These are phyloP conservation scores for Drosophila truncata DNA, from an alignment of 1,140 invertebrate genomes.

Conservation along the genomic window DNA sequence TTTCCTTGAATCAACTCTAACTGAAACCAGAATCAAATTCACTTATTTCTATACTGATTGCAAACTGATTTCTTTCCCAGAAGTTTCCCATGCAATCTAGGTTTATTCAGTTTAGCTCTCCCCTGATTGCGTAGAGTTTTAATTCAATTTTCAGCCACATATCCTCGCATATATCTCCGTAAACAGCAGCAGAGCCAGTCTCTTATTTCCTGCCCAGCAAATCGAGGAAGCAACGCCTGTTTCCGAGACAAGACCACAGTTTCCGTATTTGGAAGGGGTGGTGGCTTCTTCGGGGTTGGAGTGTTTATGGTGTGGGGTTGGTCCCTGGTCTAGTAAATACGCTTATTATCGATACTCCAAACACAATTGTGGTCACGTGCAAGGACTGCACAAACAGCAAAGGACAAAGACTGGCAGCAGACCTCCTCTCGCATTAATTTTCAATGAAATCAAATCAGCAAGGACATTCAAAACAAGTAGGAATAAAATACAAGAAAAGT, in stretches of 20 bases:
- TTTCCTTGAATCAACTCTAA: not conserved
- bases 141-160: conserved; percentile 72
- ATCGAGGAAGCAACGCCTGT: conserved; percentile 63
- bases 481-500: not conserved
- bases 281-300: conserved; percentile 20
- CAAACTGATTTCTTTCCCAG: conserved; percentile 1
- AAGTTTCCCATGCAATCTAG: conserved; percentile 48
- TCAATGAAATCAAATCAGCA: conserved; percentile 76
- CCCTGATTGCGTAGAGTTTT: conserved; percentile 67
- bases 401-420: conserved; percentile 29
- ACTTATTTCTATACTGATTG: conserved; percentile 18
- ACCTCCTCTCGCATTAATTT: conserved; percentile 76
- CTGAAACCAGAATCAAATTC: conserved; percentile 2
- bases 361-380: conserved; percentile 85
- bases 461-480: conserved; percentile 61
- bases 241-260: conserved; percentile 74
- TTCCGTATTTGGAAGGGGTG: conserved; percentile 53
- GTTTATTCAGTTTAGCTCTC: conserved; percentile 48
- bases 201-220: conserved; percentile 59
- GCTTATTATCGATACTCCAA: conserved; percentile 85
- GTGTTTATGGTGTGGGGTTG: conserved; percentile 7
- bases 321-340: conserved; percentile 58
- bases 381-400: conserved; percentile 31
- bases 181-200: conserved; percentile 24
- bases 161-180: not conserved